Percentiles rank a stretch among this genome's conserved stretches.
Conservation (phyloP, 2,113 vertebrate genomes). For the Pristiophorus japonicus region DNA sequence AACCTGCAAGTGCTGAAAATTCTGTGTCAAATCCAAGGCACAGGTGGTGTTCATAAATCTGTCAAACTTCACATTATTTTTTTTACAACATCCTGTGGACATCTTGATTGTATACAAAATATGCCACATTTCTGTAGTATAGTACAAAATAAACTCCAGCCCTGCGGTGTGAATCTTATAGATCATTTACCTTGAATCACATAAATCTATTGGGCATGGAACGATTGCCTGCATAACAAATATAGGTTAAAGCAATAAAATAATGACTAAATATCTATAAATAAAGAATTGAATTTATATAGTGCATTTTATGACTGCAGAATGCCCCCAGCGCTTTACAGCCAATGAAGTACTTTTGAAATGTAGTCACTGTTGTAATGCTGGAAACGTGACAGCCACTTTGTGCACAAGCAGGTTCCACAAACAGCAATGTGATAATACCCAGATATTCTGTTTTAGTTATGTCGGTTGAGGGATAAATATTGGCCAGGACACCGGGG, state of each 20-base stretch:
- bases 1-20: background rate
- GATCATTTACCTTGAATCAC: background rate
- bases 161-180: background rate
- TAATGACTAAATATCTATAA: background rate
- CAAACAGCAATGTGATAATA: background rate
- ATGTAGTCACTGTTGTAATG: background rate
- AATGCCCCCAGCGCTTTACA: background rate
- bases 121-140: background rate
- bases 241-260: background rate
- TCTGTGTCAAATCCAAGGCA: background rate
- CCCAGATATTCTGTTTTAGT: background rate
- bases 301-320: background rate
- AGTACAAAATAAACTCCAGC: background rate
- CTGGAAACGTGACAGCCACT: background rate
- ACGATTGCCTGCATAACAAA: background rate
- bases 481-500: no score
- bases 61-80: background rate
- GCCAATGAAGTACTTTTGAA: background rate
- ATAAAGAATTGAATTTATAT: background rate
- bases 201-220: background rate
- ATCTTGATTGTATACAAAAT: constrained; percentile 15
- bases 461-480: background rate
- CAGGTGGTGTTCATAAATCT: background rate
- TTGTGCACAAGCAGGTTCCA: background rate
- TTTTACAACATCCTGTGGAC: background rate